Conservation (phyloP, 2,888 invertebrate species). For the Cheiracanthium punctorium region DNA sequence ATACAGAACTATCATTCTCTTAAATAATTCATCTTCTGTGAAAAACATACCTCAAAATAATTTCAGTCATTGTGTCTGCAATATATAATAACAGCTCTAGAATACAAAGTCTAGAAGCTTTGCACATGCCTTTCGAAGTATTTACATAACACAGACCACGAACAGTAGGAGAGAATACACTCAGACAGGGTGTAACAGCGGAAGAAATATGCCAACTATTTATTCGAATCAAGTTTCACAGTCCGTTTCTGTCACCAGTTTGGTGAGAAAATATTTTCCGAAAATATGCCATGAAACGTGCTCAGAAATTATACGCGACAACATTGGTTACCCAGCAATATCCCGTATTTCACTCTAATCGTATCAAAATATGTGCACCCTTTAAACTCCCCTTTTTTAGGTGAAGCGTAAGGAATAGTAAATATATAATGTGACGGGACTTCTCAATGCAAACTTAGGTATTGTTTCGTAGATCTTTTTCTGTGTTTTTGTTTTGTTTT, state of each 20-base stretch:
- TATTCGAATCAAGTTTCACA: constrained; percentile 61
- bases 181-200: constrained; percentile 20
- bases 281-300: constrained; percentile 61
- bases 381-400: constrained; percentile 23
- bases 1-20: neutral
- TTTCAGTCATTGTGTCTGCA: neutral
- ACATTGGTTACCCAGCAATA: constrained; percentile 20
- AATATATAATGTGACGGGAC: constrained; percentile 40
- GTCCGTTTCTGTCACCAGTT: constrained; percentile 48
- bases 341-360: constrained; percentile 57
- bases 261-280: constrained; percentile 58
- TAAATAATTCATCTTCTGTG: neutral
- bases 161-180: neutral
- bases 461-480: too few relatives aligned
- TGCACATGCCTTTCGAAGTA: neutral
- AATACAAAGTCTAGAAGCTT: neutral
- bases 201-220: constrained; percentile 67
- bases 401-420: constrained; percentile 37
- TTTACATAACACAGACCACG: neutral
- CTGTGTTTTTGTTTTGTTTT: neutral
- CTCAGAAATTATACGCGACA: constrained; percentile 47
- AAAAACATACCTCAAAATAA: constrained; percentile 8
- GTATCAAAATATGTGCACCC: constrained; percentile 46
- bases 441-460: constrained; percentile 36
- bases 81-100: neutral